phyloP scores from a whole-genome alignment of 2,888 invertebrate species.

The Athripsodes cinereus region DNA sequence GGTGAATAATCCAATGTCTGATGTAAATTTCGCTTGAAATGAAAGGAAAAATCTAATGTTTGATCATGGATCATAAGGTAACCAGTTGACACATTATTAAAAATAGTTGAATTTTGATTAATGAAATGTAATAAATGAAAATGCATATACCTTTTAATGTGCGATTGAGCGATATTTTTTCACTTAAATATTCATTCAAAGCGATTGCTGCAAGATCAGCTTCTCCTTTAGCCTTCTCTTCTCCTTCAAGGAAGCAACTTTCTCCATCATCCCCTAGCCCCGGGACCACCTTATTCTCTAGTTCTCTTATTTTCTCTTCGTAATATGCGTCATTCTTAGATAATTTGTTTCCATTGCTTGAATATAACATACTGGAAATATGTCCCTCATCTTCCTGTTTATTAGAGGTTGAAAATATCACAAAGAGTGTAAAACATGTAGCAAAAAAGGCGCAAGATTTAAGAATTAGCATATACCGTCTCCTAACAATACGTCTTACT shows the following conservation, averaged over 20 bases:
- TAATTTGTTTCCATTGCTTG: slow-evolving; percentile 2
- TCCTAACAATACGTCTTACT: slow-evolving; percentile 8
- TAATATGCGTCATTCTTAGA: slow-evolving; percentile 11
- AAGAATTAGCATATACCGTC: slow-evolving; percentile 13
- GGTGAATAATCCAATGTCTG: too few relatives aligned
- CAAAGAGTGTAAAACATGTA: slow-evolving; percentile 6
- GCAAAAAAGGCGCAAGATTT: slow-evolving; percentile 12
- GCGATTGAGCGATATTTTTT: slow-evolving; percentile 80
- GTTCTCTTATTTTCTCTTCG: slow-evolving; percentile 52
- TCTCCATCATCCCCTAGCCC: slow-evolving; percentile 69
- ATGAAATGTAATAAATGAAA: not conserved
- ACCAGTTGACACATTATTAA: too few relatives aligned
- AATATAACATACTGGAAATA: slow-evolving; percentile 8
- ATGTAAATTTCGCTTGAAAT: too few relatives aligned
- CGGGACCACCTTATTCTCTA: slow-evolving; percentile 59
- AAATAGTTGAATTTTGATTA: not conserved
- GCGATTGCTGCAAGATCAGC: slow-evolving; percentile 75
- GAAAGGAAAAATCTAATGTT: too few relatives aligned
- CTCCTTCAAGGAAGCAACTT: slow-evolving; percentile 59
- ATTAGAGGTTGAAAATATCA: slow-evolving; percentile 8
- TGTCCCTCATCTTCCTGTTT: not conserved
- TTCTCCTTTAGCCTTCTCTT: slow-evolving; percentile 61
- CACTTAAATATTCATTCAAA: slow-evolving; percentile 82
- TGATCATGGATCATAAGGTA: too few relatives aligned
- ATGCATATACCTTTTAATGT: slow-evolving; percentile 60